Evolutionary conservation across 2,797 vertebrate species (phyloP), one percentile per base, ranked within the genome.

Genomic region (Phalanger gymnotis): DNA sequence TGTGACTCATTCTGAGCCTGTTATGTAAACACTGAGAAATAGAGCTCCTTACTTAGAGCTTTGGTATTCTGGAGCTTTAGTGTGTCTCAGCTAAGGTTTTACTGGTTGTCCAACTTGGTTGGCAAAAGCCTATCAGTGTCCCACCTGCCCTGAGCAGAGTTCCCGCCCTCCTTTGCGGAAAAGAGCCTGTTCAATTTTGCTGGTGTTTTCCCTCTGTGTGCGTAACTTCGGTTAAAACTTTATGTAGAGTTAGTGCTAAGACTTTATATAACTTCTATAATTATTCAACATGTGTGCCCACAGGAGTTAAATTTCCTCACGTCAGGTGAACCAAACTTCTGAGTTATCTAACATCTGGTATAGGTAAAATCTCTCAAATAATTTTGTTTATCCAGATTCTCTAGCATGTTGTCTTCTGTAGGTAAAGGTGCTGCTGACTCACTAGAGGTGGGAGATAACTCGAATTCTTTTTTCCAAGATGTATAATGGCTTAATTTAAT

Each of bases 31-130:
- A 52, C 28, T 2, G 27, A 91, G 52, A 66, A 28, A 28, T 87
- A 87, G 40, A 87, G 93, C 91, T 95, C 90, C 73, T 92, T 94
- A 51, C 40, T 52, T 73, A 6, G 55, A 92, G 56, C 91, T 90
- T 40, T 0, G 34, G 92, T 93, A 91, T 52, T 31, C 52, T 0
- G 19, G 53, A 91, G 54, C 92, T 13, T 0, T 12, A 91, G 57
- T 53, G 51, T 96, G 96, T 96, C 96, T 97, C 93, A 94, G 51
- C 93, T 94, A 53, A 93, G 58, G 22, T 95, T 91, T 54, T 95
- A 93, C 57, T 93, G 93, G 27, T 87, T 90, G 54, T 92, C 89
- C 5, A 19, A 87, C 52, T 91, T 87, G 92, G 94, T 91, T 87
- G 92, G 94, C 92, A 95, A 93, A 52, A 58, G 13, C 58, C 14